phyloP scores from a whole-genome alignment of 1,140 invertebrate genomes.

The Eupeodes corollae region DNA sequence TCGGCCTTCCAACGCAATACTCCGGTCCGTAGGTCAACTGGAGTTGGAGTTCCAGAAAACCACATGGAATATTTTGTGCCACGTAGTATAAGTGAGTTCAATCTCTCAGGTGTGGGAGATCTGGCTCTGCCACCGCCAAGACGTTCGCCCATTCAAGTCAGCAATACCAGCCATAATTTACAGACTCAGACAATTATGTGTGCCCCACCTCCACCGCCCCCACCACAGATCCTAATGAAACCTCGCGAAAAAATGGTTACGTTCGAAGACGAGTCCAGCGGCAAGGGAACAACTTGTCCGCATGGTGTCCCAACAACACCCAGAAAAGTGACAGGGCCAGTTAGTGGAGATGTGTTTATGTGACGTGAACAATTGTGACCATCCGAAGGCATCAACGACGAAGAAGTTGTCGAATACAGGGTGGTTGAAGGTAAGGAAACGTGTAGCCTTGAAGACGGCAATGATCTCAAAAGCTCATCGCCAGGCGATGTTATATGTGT shows the following conservation, averaged over 20 bases:
- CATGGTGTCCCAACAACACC: conserved; percentile 36
- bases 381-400: no score
- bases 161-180: conserved; percentile 18
- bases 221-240: conserved; percentile 34
- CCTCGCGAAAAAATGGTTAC: conserved; percentile 68
- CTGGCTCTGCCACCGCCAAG: conserved; percentile 41
- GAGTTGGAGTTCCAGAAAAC: conserved; percentile 44
- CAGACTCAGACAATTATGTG: conserved; percentile 29
- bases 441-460: no score
- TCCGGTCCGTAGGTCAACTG: conserved; percentile 49
- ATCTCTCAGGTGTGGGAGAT: conserved; percentile 50
- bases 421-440: no score
- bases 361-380: conserved; percentile 37
- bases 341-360: conserved; percentile 50
- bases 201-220: conserved; percentile 23
- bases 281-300: conserved; percentile 26
- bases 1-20: conserved; percentile 49
- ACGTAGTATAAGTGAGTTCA: conserved; percentile 68
- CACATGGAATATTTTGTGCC: conserved; percentile 72
- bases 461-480: no score
- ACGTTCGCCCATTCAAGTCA: conserved; percentile 23
- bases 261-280: conserved; percentile 59
- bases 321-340: conserved; percentile 25
- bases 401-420: no score
- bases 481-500: no score